phyloP scores from a whole-genome alignment of 1,140 invertebrate species.

The Zaprionus kolodkinae region DNA sequence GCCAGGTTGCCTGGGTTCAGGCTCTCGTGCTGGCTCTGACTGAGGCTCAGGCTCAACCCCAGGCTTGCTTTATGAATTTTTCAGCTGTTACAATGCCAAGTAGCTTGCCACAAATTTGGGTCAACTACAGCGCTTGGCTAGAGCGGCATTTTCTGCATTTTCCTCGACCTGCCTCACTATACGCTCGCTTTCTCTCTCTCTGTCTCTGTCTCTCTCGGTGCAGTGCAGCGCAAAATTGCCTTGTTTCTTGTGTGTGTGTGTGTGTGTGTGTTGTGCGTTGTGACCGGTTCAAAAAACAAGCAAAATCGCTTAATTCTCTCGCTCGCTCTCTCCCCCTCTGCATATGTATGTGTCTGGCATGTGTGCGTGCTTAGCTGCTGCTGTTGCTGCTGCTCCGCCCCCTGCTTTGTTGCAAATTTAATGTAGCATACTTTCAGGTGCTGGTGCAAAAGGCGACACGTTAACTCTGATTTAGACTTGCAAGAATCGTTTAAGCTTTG shows the following conservation, averaged over 20 bases:
- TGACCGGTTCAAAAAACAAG: constrained; percentile 61
- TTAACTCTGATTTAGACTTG: constrained; percentile 41
- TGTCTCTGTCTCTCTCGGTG: constrained; percentile 31
- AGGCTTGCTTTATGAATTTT: constrained; percentile 69
- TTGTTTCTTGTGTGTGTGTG: constrained; percentile 46
- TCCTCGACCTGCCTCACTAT: neutral
- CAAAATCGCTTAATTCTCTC: constrained; percentile 70
- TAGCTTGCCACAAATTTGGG: constrained; percentile 75
- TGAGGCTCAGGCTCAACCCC: constrained; percentile 7
- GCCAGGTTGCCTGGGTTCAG: constrained; percentile 7
- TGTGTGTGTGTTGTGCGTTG: constrained; percentile 21
- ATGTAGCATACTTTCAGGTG: constrained; percentile 55
- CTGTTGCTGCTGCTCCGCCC: neutral
- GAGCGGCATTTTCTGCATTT: constrained; percentile 40
- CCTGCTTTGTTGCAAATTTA: constrained; percentile 41
- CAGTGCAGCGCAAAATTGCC: constrained; percentile 72
- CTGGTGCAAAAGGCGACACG: constrained; percentile 13
- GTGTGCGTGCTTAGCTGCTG: neutral
- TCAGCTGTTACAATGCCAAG: constrained; percentile 67
- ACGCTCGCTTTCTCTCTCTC: constrained; percentile 9
- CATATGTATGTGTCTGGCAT: constrained; percentile 50
- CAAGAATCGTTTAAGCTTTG: constrained; percentile 27
- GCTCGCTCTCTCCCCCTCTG: constrained; percentile 11
- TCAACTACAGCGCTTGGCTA: constrained; percentile 62
- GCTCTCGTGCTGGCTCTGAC: neutral